These are phyloP conservation scores for Mythimna pallens DNA, from an alignment of 2,888 invertebrate species.

Conservation along the genomic window DNA sequence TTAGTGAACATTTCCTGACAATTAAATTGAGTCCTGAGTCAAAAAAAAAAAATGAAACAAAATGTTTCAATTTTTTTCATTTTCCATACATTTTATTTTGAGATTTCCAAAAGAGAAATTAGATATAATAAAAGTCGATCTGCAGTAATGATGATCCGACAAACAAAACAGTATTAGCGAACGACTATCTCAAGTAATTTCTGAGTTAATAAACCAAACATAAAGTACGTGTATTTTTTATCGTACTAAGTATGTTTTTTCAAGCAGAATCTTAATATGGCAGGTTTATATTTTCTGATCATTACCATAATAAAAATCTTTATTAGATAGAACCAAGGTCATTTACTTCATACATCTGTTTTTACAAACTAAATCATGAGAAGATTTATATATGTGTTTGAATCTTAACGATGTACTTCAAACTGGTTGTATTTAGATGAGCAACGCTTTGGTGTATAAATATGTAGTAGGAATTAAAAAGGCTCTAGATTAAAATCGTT, in stretches of 20 bases:
- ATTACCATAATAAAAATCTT: constrained; percentile 38
- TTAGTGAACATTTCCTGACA: neutral
- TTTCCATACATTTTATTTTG: neutral
- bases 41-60: no score
- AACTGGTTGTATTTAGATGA: constrained; percentile 1
- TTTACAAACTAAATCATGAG: constrained; percentile 39
- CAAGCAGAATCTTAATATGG: constrained; percentile 5
- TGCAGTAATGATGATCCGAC: neutral
- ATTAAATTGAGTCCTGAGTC: neutral
- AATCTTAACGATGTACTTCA: constrained; percentile 17
- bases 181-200: neutral
- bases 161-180: neutral
- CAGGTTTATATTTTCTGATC: constrained; percentile 17
- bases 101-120: neutral
- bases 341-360: constrained; percentile 23
- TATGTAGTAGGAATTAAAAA: neutral
- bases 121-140: neutral
- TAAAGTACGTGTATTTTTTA: constrained; percentile 2
- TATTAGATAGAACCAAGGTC: constrained; percentile 37
- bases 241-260: constrained; percentile 1
- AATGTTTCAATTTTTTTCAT: no score
- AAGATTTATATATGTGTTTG: constrained; percentile 27
- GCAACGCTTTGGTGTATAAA: no score
- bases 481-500: neutral
- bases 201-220: neutral